Evolutionary conservation across 2,888 invertebrate species (phyloP).

Genomic region (Ceramica pisi): DNA sequence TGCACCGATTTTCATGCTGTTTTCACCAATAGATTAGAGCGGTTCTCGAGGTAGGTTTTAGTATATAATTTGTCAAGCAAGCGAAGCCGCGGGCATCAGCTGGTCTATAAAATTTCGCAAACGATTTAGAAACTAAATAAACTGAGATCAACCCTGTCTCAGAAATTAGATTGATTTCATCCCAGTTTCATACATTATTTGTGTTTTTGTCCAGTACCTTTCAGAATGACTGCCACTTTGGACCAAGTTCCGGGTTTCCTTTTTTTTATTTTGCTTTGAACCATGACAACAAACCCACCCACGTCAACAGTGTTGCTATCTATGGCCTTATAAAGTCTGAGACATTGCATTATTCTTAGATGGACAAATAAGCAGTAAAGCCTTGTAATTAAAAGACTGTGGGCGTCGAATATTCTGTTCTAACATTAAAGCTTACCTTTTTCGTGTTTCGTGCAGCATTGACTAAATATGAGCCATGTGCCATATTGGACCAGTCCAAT

Average conservation of each 20-base stretch:
- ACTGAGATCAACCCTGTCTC: no score
- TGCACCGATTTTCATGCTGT: no score
- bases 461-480: constrained; percentile 88
- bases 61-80: no score
- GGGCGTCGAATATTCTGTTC: constrained; percentile 9
- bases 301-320: not conserved
- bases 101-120: no score
- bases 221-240: not conserved
- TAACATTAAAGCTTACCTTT: constrained; percentile 79
- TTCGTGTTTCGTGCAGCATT: constrained; percentile 92
- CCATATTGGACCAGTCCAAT: constrained; percentile 89
- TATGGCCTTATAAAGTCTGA: not conserved
- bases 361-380: not conserved
- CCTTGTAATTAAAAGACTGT: not conserved
- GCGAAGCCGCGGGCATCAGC: no score
- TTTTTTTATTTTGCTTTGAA: not conserved
- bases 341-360: not conserved
- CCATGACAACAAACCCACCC: not conserved
- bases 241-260: not conserved
- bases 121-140: no score
- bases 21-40: no score
- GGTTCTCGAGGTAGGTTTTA: no score
- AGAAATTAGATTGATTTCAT: not conserved
- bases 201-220: not conserved
- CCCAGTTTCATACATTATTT: not conserved